These are phyloP conservation scores for Drosophila truncata DNA, from an alignment of 1,140 invertebrate genomes.

Conservation along the genomic window DNA sequence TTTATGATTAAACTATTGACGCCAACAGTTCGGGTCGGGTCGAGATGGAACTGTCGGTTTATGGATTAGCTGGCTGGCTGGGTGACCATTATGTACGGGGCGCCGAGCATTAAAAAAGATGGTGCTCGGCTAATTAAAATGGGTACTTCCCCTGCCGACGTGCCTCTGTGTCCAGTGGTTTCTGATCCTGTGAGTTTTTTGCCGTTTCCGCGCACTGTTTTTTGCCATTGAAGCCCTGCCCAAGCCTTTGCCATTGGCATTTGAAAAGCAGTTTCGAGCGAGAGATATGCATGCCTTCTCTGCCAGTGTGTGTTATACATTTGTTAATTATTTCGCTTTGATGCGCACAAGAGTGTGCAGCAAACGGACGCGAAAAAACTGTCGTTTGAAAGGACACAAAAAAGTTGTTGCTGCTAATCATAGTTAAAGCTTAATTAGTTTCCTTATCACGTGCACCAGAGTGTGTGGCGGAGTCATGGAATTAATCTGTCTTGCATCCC, in stretches of 20 bases:
- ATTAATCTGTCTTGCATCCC: conserved; percentile 69
- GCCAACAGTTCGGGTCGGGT: conserved; percentile 23
- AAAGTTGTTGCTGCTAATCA: conserved; percentile 73
- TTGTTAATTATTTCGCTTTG: conserved; percentile 83
- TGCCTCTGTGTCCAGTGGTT: conserved; percentile 16
- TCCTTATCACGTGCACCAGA: conserved; percentile 51
- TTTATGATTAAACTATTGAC: conserved; percentile 82
- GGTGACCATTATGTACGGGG: conserved; percentile 67
- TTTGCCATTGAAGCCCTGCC: conserved; percentile 37
- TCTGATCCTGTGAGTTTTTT: conserved; percentile 19
- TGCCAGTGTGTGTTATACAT: conserved; percentile 62
- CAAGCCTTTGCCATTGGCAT: conserved; percentile 63
- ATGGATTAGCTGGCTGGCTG: conserved; percentile 47
- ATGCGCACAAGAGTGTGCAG: conserved; percentile 76
- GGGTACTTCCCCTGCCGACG: conserved; percentile 19
- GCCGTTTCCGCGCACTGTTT: conserved; percentile 25
- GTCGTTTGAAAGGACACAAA: conserved; percentile 68
- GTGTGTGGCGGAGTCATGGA: conserved; percentile 48
- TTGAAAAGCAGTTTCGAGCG: conserved; percentile 58
- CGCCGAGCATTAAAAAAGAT: conserved; percentile 56
- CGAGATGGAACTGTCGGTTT: conserved; percentile 14
- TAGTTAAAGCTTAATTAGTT: conserved; percentile 76
- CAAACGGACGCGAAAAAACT: conserved; percentile 63
- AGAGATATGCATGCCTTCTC: conserved; percentile 32
- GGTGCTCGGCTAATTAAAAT: conserved; percentile 74